Evolutionary conservation across 2,888 invertebrate species (phyloP), one percentile per base, ranked within the genome.

Genomic region (Temnothorax ravouxi): DNA sequence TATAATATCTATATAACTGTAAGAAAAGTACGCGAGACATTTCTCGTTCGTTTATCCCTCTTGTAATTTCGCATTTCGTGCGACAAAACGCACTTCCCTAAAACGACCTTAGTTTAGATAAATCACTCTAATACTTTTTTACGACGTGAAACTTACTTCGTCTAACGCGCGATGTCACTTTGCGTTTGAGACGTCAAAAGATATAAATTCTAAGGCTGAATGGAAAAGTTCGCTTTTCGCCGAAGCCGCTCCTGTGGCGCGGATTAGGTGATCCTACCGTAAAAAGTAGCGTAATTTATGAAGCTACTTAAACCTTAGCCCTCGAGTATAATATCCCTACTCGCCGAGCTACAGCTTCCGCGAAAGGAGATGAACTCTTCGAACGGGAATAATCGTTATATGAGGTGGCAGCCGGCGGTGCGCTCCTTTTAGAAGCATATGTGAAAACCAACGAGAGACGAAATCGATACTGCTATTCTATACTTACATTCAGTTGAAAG

Each of bases 221-320:
- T 74, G 59, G 59, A 50, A 56, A 61, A 83, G 67, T 84, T 61
- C 82, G 80, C 82, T 83, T 88, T 86, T 72, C 80, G 64, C 25
- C 76, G 74, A 88, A 87, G 79, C 77, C 84, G 54, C 50, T 84
- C 54, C 71, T 50, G 56, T 50, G 56, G 84, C 75, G 83, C 62
- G 84, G 86, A 88, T 88, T 89, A 86, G 88, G 86, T 85, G 86
- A 89, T 88, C 82, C 86, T 80, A 69, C 69, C 83, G 88, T 86
- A 86, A 89, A n/a, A 88, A 89, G 89, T 89, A 85, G 74, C 82
- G 86, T 89, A 89, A 89, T 89, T 89, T 89, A 89, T 89, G 89
- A 89, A 85, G 83, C 86, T 86, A 89, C 89, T 89, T 88, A 89
- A 88, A 86, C 64, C 88, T 71, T 82, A 85, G 71, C 83, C 79